Evolutionary conservation across 2,888 invertebrate species (phyloP), one percentile per base, ranked within the genome.

Genomic region (Cheilosia pagana): DNA sequence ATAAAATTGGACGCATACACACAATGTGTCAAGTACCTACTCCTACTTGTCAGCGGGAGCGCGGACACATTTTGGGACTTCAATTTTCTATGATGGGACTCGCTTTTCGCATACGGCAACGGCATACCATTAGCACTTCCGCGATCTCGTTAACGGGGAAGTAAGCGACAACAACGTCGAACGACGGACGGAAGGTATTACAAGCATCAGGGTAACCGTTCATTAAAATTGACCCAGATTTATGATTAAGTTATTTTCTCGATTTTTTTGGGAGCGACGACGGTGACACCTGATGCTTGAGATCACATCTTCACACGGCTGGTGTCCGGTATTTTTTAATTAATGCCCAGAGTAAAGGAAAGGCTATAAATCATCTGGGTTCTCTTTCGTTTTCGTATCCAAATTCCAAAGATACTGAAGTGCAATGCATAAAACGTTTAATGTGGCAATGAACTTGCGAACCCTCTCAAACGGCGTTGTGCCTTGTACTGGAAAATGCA

Each of bases 391-490:
- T 60, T 31, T 59, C n/a, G 4, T 55, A 55, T 28, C 28, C 28
- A 28, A 28, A 12, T 35, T 28, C 28, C 28, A 28, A 28, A 12
- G 39, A 59, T 45, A 35, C 48, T 71, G 50, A 65, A 63, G 50
- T 77, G 71, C 71, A 76, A 55, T 72, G 71, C 65, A 76, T 65
- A 67, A 65, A 77, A 39, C 16, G 53, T 60, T 48, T 71, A 41
- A 63, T 71, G 70, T 77, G 76, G 81, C 82, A 71, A 72, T 82
- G 82, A 77, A 82, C 77, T 72, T 82, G 67, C 68, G 50, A 62
- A 68, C 62, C 68, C 62, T 68, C 19, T 50, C 48, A 41, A 31
- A 63, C 43, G 23, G 16, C 53, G 10, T 57, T 23, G 2, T 68
- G 57, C 35, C 5, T 25, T 74, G 48, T 25, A 25, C 52, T 67